phyloP scores from a whole-genome alignment of 2,113 vertebrate species.

The Egretta garzetta region DNA sequence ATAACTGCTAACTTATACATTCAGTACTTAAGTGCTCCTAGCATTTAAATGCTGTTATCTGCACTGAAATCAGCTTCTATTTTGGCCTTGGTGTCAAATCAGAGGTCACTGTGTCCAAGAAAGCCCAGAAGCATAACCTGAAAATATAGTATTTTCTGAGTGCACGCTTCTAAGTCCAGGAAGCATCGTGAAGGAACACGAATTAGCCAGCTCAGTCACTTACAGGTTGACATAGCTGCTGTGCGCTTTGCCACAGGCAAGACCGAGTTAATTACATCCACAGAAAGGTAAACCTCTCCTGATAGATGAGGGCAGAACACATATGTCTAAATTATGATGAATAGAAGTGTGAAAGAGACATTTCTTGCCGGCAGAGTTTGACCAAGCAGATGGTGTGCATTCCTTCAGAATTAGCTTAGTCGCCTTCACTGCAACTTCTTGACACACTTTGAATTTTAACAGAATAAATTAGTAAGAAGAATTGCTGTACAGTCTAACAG shows the following conservation, averaged over 20 bases:
- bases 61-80: background rate
- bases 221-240: background rate
- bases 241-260: background rate
- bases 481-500: background rate
- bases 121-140: background rate
- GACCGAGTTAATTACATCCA: background rate
- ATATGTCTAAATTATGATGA: background rate
- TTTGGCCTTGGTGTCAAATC: background rate
- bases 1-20: background rate
- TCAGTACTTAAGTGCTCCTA: background rate
- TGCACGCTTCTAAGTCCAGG: background rate
- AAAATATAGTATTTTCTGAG: background rate
- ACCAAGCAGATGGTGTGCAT: background rate
- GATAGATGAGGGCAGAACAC: background rate
- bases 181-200: background rate
- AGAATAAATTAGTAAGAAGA: background rate
- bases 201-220: background rate
- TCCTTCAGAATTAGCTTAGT: conserved; percentile 1
- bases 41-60: background rate
- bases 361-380: background rate
- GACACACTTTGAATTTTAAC: background rate
- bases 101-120: background rate
- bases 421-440: background rate
- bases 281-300: background rate
- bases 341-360: background rate